Percentiles rank a stretch among this genome's conserved stretches.
Evolutionary conservation across 2,888 invertebrate species (phyloP).

Genomic region (Tillus elongatus): DNA sequence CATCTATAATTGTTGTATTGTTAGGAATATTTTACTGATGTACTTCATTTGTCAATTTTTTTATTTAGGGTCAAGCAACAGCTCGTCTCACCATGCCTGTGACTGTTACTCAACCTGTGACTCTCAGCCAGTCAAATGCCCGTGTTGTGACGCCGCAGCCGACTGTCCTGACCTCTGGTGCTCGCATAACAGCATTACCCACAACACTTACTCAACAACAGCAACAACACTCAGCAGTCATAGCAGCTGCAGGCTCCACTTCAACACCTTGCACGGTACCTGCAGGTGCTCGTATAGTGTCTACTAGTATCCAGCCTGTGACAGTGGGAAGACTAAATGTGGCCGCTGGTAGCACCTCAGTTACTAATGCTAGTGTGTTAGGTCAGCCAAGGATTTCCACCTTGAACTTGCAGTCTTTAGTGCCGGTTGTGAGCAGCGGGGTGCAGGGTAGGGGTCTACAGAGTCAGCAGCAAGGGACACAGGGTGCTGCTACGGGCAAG

Average conservation of each 20-base stretch:
- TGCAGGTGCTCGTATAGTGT: too few species aligned
- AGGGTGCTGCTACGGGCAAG: conserved; percentile 34
- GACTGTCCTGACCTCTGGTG: conserved; percentile 33
- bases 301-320: too few species aligned
- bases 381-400: conserved; percentile 34
- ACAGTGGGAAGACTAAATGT: conserved; percentile 30
- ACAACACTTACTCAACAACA: conserved; percentile 24
- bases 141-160: conserved; percentile 35
- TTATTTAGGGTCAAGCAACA: conserved; percentile 32
- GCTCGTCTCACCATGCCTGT: conserved; percentile 35
- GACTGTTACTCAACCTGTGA: conserved; percentile 31
- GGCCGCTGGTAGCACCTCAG: conserved; percentile 24
- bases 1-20: too few species aligned
- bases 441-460: conserved; percentile 30
- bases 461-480: too few species aligned
- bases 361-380: conserved; percentile 25
- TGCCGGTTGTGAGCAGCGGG: conserved; percentile 33
- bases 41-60: too few species aligned
- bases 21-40: too few species aligned
- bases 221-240: too few species aligned
- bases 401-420: conserved; percentile 34
- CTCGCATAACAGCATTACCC: conserved; percentile 33
- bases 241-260: conserved; percentile 26
- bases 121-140: conserved; percentile 16
- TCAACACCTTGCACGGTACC: conserved; percentile 30